A percentile compares a stretch with the other conserved stretches of the same genome.
Conservation (phyloP, 1,140 invertebrate genomes). For the Onthophagus taurus region DNA sequence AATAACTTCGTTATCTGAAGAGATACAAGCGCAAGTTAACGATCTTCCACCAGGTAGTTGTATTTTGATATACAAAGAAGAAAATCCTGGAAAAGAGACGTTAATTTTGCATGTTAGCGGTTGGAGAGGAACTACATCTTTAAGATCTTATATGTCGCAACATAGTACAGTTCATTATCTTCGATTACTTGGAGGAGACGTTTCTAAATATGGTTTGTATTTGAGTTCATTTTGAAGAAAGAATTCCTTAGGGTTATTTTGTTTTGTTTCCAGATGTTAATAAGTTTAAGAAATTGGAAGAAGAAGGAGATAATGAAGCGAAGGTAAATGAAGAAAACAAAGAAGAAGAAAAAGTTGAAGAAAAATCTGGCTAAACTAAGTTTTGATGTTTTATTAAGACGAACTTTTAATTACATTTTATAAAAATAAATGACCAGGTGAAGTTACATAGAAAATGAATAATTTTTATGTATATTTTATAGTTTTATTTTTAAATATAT, state of each 20-base stretch:
- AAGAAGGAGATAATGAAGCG: constrained; percentile 15
- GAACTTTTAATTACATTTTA: too few species aligned
- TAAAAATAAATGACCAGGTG: too few species aligned
- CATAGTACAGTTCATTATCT: constrained; percentile 79
- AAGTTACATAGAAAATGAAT: too few species aligned
- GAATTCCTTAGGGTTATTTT: background rate
- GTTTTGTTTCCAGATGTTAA: constrained; percentile 37
- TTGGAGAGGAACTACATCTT: constrained; percentile 80
- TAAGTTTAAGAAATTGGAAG: constrained; percentile 38
- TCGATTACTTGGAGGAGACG: constrained; percentile 71
- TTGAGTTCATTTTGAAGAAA: background rate
- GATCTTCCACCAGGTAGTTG: constrained; percentile 64
- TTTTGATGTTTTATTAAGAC: too few species aligned
- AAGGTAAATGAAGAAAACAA: constrained; percentile 1
- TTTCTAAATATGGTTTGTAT: constrained; percentile 61
- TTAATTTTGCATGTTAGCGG: constrained; percentile 69
- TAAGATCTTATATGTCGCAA: constrained; percentile 76
- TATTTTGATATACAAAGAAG: constrained; percentile 58
- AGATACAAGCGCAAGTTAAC: constrained; percentile 54
- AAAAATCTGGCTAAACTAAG: too few species aligned
- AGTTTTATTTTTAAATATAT: too few species aligned
- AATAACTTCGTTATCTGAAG: constrained; percentile 50
- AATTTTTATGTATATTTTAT: too few species aligned
- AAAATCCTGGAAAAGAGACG: constrained; percentile 32
- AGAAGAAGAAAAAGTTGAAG: background rate